Evolutionary conservation across 2,797 vertebrate species (phyloP).

Genomic region (Sciaenops ocellatus): DNA sequence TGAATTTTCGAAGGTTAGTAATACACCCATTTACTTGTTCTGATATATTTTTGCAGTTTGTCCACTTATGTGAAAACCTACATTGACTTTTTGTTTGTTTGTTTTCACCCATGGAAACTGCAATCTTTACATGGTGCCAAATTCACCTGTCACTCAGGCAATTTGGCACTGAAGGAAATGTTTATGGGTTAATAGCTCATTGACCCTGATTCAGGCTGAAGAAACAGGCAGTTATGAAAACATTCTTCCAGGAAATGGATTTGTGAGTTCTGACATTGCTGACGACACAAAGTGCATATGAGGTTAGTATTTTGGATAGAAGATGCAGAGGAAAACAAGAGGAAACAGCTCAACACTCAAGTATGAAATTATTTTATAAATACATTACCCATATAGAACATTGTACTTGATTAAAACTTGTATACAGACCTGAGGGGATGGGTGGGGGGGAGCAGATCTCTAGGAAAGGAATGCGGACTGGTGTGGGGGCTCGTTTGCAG

Average conservation of each 20-base stretch:
- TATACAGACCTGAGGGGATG: slow-evolving; percentile 81
- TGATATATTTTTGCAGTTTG: too few relatives aligned
- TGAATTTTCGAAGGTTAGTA: too few relatives aligned
- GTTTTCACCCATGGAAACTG: not conserved
- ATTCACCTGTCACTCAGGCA: not conserved
- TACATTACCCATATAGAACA: not conserved
- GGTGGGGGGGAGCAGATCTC: slow-evolving; percentile 83
- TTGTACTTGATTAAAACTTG: not conserved
- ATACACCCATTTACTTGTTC: too few relatives aligned
- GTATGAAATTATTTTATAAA: not conserved
- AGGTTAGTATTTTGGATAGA: slow-evolving; percentile 2
- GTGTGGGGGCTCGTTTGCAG: slow-evolving; percentile 86
- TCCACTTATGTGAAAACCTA: not conserved
- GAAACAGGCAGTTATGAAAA: slow-evolving; percentile 21
- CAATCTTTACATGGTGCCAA: not conserved
- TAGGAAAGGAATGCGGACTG: slow-evolving; percentile 88
- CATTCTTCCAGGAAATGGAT: slow-evolving; percentile 30
- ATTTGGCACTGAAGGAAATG: not conserved
- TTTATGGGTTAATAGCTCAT: slow-evolving; percentile 38
- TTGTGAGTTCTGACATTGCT: slow-evolving; percentile 4
- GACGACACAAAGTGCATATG: not conserved
- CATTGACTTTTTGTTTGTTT: too few relatives aligned
- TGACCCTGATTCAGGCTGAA: slow-evolving; percentile 11
- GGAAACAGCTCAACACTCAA: not conserved
- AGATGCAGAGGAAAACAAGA: not conserved